These are phyloP conservation scores for Acanthochromis polyacanthus DNA, from an alignment of 2,113 vertebrate genomes.

Conservation along the genomic window DNA sequence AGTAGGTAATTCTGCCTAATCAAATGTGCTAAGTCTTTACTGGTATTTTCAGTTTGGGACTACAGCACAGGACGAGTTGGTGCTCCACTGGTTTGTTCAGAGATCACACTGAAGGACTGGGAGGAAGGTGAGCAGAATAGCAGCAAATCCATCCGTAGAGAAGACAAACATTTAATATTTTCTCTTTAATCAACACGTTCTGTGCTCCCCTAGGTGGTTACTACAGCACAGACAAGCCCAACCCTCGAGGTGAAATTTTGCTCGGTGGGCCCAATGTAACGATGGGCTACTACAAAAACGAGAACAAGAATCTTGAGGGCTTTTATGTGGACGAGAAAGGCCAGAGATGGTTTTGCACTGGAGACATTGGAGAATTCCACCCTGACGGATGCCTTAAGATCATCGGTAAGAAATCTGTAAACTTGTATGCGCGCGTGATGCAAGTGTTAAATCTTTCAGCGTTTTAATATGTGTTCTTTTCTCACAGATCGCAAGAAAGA, in stretches of 20 bases:
- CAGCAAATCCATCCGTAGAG: background rate
- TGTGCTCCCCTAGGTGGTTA: constrained; percentile 88
- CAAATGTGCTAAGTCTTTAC: background rate
- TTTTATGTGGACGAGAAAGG: constrained; percentile 92
- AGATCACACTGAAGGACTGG: constrained; percentile 95
- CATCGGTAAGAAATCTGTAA: constrained; percentile 87
- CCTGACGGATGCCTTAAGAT: constrained; percentile 96
- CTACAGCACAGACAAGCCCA: constrained; percentile 93
- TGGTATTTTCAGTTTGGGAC: constrained; percentile 88
- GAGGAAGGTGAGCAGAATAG: constrained; percentile 90
- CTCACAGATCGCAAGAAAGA: constrained; percentile 95
- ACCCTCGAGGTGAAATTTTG: constrained; percentile 94
- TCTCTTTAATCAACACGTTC: background rate
- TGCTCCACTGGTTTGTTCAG: constrained; percentile 95
- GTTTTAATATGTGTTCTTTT: constrained; percentile 6
- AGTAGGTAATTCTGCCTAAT: too few species aligned
- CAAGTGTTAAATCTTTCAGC: background rate
- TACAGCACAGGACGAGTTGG: constrained; percentile 96
- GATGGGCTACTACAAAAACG: constrained; percentile 96
- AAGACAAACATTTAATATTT: background rate
- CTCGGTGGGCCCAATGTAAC: constrained; percentile 95
- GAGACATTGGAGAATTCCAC: constrained; percentile 96
- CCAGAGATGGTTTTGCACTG: constrained; percentile 96
- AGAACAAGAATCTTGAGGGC: constrained; percentile 88
- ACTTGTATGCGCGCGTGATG: background rate